phyloP scores from a whole-genome alignment of 2,888 invertebrate genomes.

The Trichogramma dendrolimi region DNA sequence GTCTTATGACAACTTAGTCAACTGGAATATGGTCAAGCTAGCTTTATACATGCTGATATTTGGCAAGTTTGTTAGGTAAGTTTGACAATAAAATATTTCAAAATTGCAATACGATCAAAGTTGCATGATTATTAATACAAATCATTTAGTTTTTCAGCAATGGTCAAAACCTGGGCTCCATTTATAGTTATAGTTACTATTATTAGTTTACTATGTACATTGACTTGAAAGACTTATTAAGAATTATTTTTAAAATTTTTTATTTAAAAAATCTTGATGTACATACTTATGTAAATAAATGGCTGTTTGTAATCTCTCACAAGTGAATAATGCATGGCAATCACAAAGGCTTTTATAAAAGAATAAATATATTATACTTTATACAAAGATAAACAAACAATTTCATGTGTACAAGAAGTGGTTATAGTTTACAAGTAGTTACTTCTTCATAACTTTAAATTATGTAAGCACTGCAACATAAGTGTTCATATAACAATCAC shows the following conservation, averaged over 20 bases:
- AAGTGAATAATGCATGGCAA: constrained; percentile 21
- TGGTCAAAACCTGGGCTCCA: constrained; percentile 82
- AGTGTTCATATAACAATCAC: constrained; percentile 5
- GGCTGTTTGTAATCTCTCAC: constrained; percentile 15
- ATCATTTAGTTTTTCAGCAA: constrained; percentile 57
- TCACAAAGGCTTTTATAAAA: constrained; percentile 13
- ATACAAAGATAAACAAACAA: constrained; percentile 10
- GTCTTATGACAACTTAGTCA: constrained; percentile 72
- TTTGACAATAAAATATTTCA: background rate
- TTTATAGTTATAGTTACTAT: constrained; percentile 58
- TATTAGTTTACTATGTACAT: constrained; percentile 31
- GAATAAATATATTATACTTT: constrained; percentile 10
- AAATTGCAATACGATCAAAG: too few relatives aligned
- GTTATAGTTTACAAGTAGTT: constrained; percentile 6
- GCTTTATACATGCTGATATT: constrained; percentile 72
- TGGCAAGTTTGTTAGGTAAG: constrained; percentile 76
- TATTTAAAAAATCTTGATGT: constrained; percentile 24
- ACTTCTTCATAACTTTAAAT: constrained; percentile 5
- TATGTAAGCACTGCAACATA: constrained; percentile 6
- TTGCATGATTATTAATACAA: background rate
- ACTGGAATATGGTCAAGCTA: constrained; percentile 92
- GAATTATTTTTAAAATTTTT: constrained; percentile 16
- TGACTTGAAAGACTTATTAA: constrained; percentile 11
- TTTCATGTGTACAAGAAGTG: background rate
- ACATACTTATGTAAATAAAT: constrained; percentile 28